phyloP scores from a whole-genome alignment of 2,888 invertebrate species.

The Sinodicranocentrus sp. region DNA sequence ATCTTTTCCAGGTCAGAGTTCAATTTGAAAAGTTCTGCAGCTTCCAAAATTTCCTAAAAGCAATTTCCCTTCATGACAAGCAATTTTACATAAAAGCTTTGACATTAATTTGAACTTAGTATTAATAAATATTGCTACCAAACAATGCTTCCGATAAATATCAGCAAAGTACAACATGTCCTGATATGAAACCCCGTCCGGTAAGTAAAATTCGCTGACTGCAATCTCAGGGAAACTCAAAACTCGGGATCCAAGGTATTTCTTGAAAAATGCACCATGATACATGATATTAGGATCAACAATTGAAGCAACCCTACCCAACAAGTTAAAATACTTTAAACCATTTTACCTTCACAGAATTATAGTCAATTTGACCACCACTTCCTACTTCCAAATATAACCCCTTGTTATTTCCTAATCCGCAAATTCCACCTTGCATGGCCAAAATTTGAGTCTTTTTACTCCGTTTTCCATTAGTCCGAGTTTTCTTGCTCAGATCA shows the following conservation, averaged over 20 bases:
- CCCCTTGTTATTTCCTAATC: slow-evolving; percentile 49
- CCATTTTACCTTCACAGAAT: slow-evolving; percentile 42
- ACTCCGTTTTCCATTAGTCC: slow-evolving; percentile 51
- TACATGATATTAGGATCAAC: no score
- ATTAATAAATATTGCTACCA: slow-evolving; percentile 10
- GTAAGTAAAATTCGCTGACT: slow-evolving; percentile 30
- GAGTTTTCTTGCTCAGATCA: slow-evolving; percentile 55
- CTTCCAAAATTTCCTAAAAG: slow-evolving; percentile 46
- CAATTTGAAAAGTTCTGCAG: slow-evolving; percentile 43
- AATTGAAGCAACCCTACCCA: no score
- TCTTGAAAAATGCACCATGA: not conserved
- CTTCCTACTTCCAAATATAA: slow-evolving; percentile 39
- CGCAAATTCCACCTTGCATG: slow-evolving; percentile 59
- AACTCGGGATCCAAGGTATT: slow-evolving; percentile 35
- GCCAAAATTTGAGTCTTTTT: slow-evolving; percentile 56
- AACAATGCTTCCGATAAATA: slow-evolving; percentile 52
- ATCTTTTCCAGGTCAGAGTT: slow-evolving; percentile 3
- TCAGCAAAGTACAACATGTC: slow-evolving; percentile 39
- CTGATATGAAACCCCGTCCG: slow-evolving; percentile 46
- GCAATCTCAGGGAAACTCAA: slow-evolving; percentile 40
- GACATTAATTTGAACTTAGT: no score
- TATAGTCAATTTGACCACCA: slow-evolving; percentile 38
- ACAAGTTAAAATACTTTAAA: no score
- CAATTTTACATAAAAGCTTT: not conserved
- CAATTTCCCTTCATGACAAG: not conserved